Evolutionary conservation across 1,140 invertebrate genomes (phyloP).

Genomic region (Heterodera schachtii): DNA sequence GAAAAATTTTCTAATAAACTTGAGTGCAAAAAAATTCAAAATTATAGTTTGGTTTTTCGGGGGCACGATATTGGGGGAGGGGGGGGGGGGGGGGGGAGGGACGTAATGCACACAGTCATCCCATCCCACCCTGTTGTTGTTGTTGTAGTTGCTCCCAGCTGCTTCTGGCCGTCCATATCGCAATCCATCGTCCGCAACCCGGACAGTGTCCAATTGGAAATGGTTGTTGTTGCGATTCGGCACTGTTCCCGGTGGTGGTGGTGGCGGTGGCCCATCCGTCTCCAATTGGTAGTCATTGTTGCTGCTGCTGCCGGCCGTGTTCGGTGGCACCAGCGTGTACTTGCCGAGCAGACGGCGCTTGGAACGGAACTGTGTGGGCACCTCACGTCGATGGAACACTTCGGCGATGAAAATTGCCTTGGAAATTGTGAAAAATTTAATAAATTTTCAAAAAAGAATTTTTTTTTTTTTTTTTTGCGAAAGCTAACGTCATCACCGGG

Average conservation of each 20-base stretch:
- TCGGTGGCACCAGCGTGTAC: constrained; percentile 10
- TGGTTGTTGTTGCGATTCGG: neutral
- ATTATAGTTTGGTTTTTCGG: too few relatives aligned
- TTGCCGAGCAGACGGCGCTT: constrained; percentile 20
- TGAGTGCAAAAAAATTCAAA: too few relatives aligned
- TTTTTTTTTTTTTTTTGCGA: neutral
- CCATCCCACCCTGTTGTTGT: too few relatives aligned
- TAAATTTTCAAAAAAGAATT: too few relatives aligned
- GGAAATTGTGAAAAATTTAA: constrained; percentile 6
- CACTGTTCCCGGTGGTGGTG: neutral
- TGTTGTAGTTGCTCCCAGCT: too few relatives aligned
- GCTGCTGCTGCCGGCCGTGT: too few relatives aligned
- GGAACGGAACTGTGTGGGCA: constrained; percentile 8
- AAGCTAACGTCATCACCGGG: too few relatives aligned
- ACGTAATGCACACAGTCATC: too few relatives aligned
- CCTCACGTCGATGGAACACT: constrained; percentile 62
- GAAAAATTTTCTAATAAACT: too few relatives aligned
- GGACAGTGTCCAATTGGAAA: neutral
- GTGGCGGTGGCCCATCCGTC: neutral
- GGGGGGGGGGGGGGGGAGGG: too few relatives aligned
- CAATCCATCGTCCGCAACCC: neutral
- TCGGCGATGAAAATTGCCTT: constrained; percentile 59
- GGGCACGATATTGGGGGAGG: too few relatives aligned
- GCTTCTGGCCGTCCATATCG: neutral
- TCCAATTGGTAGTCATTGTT: too few relatives aligned